phyloP scores from a whole-genome alignment of 2,113 vertebrate genomes.

The Rostratula benghalensis region DNA sequence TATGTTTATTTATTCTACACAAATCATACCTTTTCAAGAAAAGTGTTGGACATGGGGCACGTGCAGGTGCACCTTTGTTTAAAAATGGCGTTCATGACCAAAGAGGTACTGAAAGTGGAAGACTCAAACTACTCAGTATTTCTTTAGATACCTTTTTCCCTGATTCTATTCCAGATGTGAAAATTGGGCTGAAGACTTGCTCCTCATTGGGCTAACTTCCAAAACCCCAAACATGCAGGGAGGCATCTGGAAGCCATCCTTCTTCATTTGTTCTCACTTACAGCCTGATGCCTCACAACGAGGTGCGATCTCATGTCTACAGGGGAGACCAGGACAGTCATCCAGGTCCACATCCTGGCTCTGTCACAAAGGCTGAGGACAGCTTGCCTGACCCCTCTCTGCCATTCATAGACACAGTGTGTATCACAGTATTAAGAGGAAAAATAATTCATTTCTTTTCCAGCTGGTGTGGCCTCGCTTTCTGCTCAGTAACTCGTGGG shows the following conservation, averaged over 20 bases:
- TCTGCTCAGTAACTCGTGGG: neutral
- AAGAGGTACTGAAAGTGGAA: neutral
- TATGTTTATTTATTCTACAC: neutral
- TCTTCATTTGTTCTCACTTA: neutral
- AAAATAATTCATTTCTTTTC: neutral
- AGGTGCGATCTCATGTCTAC: neutral
- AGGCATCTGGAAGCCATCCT: neutral
- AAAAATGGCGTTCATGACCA: rapidly evolving
- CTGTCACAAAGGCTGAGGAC: neutral
- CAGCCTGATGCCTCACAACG: rapidly evolving
- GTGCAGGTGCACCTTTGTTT: neutral
- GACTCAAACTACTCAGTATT: neutral
- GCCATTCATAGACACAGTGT: neutral
- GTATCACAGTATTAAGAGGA: neutral
- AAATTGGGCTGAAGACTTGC: neutral
- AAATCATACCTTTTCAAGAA: neutral
- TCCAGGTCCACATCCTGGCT: neutral
- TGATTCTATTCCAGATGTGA: neutral
- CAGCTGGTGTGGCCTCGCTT: neutral
- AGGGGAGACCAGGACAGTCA: neutral
- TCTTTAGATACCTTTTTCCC: neutral
- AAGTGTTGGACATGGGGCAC: neutral
- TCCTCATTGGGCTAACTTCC: neutral
- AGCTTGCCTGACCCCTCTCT: neutral
- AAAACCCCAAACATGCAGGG: neutral